These are phyloP conservation scores for Spheniscus mendiculus DNA, from an alignment of 2,113 vertebrate genomes.

Conservation along the genomic window DNA sequence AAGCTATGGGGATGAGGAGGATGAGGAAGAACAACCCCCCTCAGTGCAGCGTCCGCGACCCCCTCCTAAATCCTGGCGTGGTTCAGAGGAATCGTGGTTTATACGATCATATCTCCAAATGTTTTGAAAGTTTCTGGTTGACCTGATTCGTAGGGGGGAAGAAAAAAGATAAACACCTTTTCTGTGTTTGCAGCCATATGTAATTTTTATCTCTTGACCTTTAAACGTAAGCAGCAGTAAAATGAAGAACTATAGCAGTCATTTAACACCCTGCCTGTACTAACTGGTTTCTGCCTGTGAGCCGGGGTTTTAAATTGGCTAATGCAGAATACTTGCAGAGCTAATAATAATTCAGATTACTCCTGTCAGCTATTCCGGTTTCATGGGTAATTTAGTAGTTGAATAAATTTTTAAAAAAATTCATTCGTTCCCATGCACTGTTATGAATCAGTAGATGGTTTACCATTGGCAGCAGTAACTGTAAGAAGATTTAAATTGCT, in stretches of 20 bases:
- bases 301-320: constrained; percentile 87
- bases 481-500: constrained; percentile 99
- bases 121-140: constrained; percentile 73
- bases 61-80: neutral
- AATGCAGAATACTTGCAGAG: constrained; percentile 86
- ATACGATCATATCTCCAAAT: neutral
- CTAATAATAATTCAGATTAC: constrained; percentile 99
- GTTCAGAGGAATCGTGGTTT: neutral
- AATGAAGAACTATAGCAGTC: constrained; percentile 84
- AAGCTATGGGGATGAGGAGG: neutral
- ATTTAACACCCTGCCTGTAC: constrained; percentile 85
- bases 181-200: constrained; percentile 80
- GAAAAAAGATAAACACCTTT: constrained; percentile 75
- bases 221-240: constrained; percentile 83
- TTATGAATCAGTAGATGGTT: constrained; percentile 96
- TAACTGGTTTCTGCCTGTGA: constrained; percentile 85
- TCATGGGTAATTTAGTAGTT: constrained; percentile 99
- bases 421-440: constrained; percentile 93
- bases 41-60: neutral
- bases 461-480: constrained; percentile 90
- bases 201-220: constrained; percentile 88
- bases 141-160: constrained; percentile 52
- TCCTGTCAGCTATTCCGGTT: constrained; percentile 99
- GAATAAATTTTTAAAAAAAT: constrained; percentile 99
- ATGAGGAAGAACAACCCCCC: neutral